These are phyloP conservation scores for Salvelinus sp. DNA, from an alignment of 2,113 vertebrate species.

Conservation along the genomic window DNA sequence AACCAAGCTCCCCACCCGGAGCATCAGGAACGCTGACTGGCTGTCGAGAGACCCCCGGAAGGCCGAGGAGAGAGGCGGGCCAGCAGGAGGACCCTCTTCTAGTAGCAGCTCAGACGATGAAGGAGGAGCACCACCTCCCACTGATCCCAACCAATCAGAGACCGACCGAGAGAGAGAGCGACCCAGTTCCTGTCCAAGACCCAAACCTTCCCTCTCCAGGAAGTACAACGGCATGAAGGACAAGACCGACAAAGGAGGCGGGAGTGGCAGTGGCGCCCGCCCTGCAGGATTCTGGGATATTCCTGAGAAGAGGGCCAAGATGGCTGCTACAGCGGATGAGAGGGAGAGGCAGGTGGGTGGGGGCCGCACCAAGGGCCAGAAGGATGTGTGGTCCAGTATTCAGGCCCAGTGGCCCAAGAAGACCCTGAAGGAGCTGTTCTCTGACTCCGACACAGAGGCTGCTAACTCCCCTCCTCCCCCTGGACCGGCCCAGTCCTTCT, in stretches of 20 bases:
- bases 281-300: slow-evolving; percentile 89
- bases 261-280: slow-evolving; percentile 65
- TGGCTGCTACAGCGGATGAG: slow-evolving; percentile 82
- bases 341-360: slow-evolving; percentile 64
- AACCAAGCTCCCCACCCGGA: slow-evolving; percentile 77
- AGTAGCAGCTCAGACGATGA: slow-evolving; percentile 77
- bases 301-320: slow-evolving; percentile 90
- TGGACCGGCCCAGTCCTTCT: slow-evolving; percentile 57
- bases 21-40: slow-evolving; percentile 79
- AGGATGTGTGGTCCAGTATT: slow-evolving; percentile 98
- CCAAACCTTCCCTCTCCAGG: slow-evolving; percentile 82
- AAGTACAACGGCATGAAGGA: slow-evolving; percentile 95
- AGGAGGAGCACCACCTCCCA: slow-evolving; percentile 57
- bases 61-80: background rate
- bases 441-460: slow-evolving; percentile 94
- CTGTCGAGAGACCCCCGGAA: slow-evolving; percentile 57
- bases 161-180: slow-evolving; percentile 69
- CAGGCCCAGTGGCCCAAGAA: slow-evolving; percentile 98
- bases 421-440: slow-evolving; percentile 94
- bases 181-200: slow-evolving; percentile 72
- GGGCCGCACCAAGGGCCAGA: slow-evolving; percentile 89
- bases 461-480: slow-evolving; percentile 85
- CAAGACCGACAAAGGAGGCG: slow-evolving; percentile 73
- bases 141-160: slow-evolving; percentile 66
- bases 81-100: slow-evolving; percentile 66